Base-by-base conservation (phyloP, 2,113 vertebrate genomes). In the Daphoenositta chrysoptera region DNA sequence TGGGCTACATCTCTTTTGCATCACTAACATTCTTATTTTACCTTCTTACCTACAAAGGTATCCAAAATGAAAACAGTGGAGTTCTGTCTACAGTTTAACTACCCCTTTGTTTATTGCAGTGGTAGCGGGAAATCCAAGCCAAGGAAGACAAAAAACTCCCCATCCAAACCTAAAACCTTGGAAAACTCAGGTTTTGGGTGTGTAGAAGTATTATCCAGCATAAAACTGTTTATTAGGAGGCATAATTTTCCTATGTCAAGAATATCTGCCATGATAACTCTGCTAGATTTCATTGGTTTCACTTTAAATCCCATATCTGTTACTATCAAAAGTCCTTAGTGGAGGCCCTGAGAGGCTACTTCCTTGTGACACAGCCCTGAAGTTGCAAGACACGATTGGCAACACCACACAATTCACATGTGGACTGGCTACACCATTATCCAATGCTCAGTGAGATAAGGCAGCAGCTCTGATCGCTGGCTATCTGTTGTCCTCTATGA, bases 401-500 rank as follows among this genome's bases (percentile, higher is more conserved):
- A 91, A 48, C 39, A 76, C 26, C 24, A 23, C 23, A 70, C 44
- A 82, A 31, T 54, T 57, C 28, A 17, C 0, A 10, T 39, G 51
- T 15, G 76, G 48, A 48, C 22, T 81, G 53, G 65, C 27, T 82
- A 78, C 15, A 18, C 26, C 26, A 69, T 76, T 24, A 72, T 75
- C 66, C 82, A 60, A 6, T 5, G 54, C 14, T 64, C 47, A 51
- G 9, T 12, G 44, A 90, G 56, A 24, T 14, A 57, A 70, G 33
- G 37, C 5, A 35, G 68, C 33, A 82, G 44, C 57, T 54, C 71
- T 58, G 12, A 50, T 50, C 0, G 3, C 19, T 84, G 58, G 53
- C 95, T 95, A 98, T 97, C 99, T 98, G 96, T 99, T 99, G 93
- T 99, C 99, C 98, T 99, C 99, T 80, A 99, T 69, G 47, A 99